Percentiles rank a stretch among this genome's conserved stretches.
Conservation (phyloP, 2,888 invertebrate species). For the Colostygia pectinataria region DNA sequence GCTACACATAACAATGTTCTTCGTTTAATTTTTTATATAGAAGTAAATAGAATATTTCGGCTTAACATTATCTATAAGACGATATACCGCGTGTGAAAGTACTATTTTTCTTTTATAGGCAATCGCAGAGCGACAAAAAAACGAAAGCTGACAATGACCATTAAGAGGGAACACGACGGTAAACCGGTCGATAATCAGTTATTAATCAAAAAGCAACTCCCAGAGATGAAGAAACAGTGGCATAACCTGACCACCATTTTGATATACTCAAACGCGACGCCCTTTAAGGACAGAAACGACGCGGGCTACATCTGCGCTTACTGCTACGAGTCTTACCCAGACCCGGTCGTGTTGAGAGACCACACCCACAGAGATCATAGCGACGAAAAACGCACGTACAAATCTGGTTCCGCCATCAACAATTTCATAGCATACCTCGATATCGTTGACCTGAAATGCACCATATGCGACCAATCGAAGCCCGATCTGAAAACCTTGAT, state of each 20-base stretch:
- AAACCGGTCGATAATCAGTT: constrained; percentile 45
- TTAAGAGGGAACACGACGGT: constrained; percentile 57
- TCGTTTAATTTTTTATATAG: no score
- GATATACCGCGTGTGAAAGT: constrained; percentile 66
- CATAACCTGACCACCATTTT: constrained; percentile 70
- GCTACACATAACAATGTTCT: no score
- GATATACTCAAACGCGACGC: constrained; percentile 69
- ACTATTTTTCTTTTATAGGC: constrained; percentile 80
- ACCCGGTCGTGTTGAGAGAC: constrained; percentile 44
- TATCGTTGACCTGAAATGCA: constrained; percentile 70
- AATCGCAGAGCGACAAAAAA: constrained; percentile 65
- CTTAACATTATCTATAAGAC: constrained; percentile 16
- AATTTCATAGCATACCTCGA: constrained; percentile 72
- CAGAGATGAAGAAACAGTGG: constrained; percentile 70
- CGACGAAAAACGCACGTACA: constrained; percentile 67
- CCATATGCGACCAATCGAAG: constrained; percentile 57
- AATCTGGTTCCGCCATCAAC: constrained; percentile 65
- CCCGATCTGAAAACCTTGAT: constrained; percentile 53
- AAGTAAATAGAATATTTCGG: constrained; percentile 14
- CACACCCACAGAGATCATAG: constrained; percentile 66
- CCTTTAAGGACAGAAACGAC: constrained; percentile 63
- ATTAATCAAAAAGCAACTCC: constrained; percentile 40
- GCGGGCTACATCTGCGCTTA: constrained; percentile 74
- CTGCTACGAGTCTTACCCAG: constrained; percentile 68
- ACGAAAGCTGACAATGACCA: constrained; percentile 56